These are phyloP conservation scores for Condylura cristata DNA, from an alignment of 2,113 vertebrate species.

Conservation along the genomic window DNA sequence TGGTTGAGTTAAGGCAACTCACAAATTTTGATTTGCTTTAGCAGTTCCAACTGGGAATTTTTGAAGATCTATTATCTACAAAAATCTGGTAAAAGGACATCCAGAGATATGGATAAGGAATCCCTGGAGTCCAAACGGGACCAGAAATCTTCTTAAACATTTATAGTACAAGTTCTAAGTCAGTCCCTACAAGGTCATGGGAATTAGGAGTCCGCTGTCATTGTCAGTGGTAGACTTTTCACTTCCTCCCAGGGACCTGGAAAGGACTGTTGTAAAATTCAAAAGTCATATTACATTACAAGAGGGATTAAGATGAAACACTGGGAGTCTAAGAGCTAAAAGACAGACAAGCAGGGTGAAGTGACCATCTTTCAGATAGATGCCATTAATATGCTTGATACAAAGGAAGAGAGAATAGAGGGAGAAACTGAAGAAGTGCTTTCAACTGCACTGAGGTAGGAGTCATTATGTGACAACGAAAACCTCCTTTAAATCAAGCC, in stretches of 20 bases:
- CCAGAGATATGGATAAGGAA: background rate
- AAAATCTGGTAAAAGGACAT: background rate
- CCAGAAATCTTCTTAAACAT: background rate
- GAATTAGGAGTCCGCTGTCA: background rate
- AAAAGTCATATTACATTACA: conserved; percentile 59
- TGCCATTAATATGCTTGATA: conserved; percentile 40
- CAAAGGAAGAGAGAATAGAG: conserved; percentile 52
- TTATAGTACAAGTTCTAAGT: background rate
- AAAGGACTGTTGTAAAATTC: background rate
- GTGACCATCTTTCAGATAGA: conserved; percentile 70
- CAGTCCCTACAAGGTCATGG: background rate
- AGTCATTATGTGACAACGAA: background rate
- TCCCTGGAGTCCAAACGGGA: background rate
- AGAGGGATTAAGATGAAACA: conserved; percentile 60
- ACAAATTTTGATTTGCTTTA: background rate
- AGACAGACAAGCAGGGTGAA: conserved; percentile 24
- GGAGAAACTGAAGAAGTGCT: conserved; percentile 30
- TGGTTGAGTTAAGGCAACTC: background rate
- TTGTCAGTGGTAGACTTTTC: background rate
- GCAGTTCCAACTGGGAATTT: background rate
- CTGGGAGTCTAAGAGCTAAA: conserved; percentile 24
- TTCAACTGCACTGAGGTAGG: background rate
- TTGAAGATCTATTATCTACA: background rate
- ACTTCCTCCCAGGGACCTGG: background rate
- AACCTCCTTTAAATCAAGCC: background rate